Evolutionary conservation across 2,888 invertebrate species (phyloP), one percentile per base, ranked within the genome.

Genomic region (Papilio protenor): DNA sequence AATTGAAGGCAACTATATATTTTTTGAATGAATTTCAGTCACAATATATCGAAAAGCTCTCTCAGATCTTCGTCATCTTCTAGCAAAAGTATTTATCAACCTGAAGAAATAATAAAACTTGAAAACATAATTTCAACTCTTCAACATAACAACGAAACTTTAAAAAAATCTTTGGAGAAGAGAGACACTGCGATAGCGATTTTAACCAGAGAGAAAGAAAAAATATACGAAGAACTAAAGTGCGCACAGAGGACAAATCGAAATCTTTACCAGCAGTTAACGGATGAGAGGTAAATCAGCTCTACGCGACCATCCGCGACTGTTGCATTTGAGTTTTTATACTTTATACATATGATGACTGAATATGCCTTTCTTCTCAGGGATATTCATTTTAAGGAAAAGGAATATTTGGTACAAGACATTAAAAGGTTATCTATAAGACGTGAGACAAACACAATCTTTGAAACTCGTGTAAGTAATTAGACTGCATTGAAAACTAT

Each of bases 311-410:
- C 3, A 18, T 52, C 23, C 23, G 49, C 47, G 12, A 40, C 8
- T 3, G 27, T 55, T n/a, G n/a, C 11, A 14, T 69, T 69, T 6
- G 1, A 40, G 12, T 71, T 40, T 75, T 18, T 10, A 12, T 59
- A 57, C n/a, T 66, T 21, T 52, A 23, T 45, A 16, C 23, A n/a
- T 27, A 66, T 23, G 14, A 47, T 23, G 14, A 47, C 14, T 45
- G 21, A 10, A 33, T 18, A 3, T 18, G 11, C 40, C 21, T 52
- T 23, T 55, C n/a, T 72, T 72, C 57, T 57, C 76, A 88, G 88
- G 81, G 91, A 90, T 79, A 95, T 93, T 83, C 95, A 95, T 85
- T 93, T 91, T 80, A 93, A 94, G 83, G 95, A 95, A 84, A 96
- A 95, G 82, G 93, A 95, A 81, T 88, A 91, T 78, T 95, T 95